These are phyloP conservation scores for Huso huso DNA, from an alignment of 2,797 vertebrate species.

Conservation along the genomic window DNA sequence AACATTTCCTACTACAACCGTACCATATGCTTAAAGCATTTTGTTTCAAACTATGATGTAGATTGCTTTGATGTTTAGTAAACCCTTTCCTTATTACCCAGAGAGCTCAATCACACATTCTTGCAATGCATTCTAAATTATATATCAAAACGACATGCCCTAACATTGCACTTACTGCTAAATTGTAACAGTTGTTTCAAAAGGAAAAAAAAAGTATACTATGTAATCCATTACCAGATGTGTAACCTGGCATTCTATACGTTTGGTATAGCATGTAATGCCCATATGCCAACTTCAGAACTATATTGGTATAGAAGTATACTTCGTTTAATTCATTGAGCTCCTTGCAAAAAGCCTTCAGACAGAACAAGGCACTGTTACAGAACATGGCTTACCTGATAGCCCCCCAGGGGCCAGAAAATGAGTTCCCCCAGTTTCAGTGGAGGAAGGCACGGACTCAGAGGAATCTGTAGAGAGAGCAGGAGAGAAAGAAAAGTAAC, in stretches of 20 bases:
- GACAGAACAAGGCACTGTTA: slow-evolving; percentile 38
- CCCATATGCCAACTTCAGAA: too few species aligned
- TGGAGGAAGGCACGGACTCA: slow-evolving; percentile 93
- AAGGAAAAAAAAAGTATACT: too few species aligned
- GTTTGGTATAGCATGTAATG: too few species aligned
- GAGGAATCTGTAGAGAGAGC: slow-evolving; percentile 73
- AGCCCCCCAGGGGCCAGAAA: slow-evolving; percentile 97
- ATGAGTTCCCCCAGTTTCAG: slow-evolving; percentile 87
- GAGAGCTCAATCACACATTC: not conserved
- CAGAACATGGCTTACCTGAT: slow-evolving; percentile 74
- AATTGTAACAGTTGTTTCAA: not conserved
- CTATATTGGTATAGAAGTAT: too few species aligned
- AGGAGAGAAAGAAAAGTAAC: slow-evolving; percentile 24
- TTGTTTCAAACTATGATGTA: not conserved
- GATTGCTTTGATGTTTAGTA: not conserved
- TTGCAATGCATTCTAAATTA: not conserved
- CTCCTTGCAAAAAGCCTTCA: slow-evolving; percentile 36
- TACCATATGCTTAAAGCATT: not conserved
- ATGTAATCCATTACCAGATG: too few species aligned
- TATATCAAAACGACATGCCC: not conserved
- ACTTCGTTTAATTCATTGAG: not conserved
- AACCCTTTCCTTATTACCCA: not conserved
- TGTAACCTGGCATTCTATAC: too few species aligned
- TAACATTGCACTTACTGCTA: slow-evolving; percentile 5
- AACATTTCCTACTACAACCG: not conserved